A percentile compares a stretch with the other conserved stretches of the same genome.
phyloP scores from a whole-genome alignment of 2,113 vertebrate species.

The Pseudorasbora parva region DNA sequence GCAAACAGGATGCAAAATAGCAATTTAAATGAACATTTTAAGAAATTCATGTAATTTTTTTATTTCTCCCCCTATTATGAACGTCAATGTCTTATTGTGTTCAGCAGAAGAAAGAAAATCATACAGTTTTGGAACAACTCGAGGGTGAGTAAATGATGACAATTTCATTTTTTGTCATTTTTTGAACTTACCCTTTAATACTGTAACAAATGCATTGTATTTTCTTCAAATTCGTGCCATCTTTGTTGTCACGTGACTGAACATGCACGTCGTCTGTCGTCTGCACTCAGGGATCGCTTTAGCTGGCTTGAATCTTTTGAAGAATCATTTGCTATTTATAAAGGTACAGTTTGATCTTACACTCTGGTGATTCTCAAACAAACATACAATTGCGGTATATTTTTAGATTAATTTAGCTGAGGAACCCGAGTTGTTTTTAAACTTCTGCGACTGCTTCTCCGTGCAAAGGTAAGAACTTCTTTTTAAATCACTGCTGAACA shows the following conservation, averaged over 20 bases:
- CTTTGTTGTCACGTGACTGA: neutral
- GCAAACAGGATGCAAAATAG: neutral
- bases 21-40: neutral
- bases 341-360: neutral
- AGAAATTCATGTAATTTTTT: neutral
- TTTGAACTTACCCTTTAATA: neutral
- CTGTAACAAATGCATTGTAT: neutral
- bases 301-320: conserved; percentile 5
- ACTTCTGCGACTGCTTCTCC: neutral
- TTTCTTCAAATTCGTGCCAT: too few species aligned
- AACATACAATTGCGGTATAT: neutral
- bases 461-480: neutral
- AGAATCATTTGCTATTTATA: neutral
- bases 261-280: neutral
- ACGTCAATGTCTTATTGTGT: too few species aligned
- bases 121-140: too few species aligned
- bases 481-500: neutral
- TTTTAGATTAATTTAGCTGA: neutral
- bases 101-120: too few species aligned
- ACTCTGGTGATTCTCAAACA: neutral
- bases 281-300: neutral
- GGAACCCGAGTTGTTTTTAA: neutral
- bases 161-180: too few species aligned
- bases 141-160: too few species aligned
- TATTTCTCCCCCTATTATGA: too few species aligned